These are phyloP conservation scores for Gymnoscelis rufifasciata DNA, from an alignment of 2,888 invertebrate genomes.

Conservation along the genomic window DNA sequence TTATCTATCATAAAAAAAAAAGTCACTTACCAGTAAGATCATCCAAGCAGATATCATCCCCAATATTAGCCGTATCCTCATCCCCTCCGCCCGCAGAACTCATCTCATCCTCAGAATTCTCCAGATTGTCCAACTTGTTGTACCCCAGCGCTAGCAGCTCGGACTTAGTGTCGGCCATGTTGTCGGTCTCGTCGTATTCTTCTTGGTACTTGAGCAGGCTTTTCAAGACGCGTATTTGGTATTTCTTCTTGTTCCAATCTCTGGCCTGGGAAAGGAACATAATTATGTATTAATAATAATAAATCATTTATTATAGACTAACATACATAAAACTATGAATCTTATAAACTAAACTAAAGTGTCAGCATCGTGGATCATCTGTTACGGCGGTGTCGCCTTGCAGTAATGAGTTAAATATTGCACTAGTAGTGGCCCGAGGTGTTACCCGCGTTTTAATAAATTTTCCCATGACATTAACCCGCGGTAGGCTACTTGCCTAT, in stretches of 20 bases:
- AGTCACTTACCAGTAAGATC: conserved; percentile 81
- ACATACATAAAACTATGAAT: too few species aligned
- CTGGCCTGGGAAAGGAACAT: conserved; percentile 76
- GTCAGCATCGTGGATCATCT: too few species aligned
- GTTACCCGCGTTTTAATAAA: too few species aligned
- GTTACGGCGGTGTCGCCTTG: too few species aligned
- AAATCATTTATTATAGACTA: too few species aligned
- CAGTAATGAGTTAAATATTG: too few species aligned
- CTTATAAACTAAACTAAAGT: too few species aligned
- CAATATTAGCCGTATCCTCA: conserved; percentile 82
- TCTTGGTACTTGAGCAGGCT: conserved; percentile 77
- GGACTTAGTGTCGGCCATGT: conserved; percentile 73
- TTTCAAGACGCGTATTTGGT: conserved; percentile 81
- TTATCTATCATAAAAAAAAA: too few species aligned
- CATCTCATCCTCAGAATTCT: conserved; percentile 71
- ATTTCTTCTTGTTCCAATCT: conserved; percentile 66
- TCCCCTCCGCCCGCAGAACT: conserved; percentile 70
- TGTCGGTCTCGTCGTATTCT: conserved; percentile 71
- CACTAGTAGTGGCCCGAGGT: too few species aligned
- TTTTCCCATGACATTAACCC: too few species aligned
- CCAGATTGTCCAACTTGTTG: conserved; percentile 63
- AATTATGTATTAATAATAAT: too few species aligned
- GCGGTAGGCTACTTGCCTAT: too few species aligned
- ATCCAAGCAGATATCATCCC: conserved; percentile 84
- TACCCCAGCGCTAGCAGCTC: conserved; percentile 69